A percentile compares a stretch with the other conserved stretches of the same genome.
Conservation (phyloP, 2,888 invertebrate species). For the Eupithecia subumbrata region DNA sequence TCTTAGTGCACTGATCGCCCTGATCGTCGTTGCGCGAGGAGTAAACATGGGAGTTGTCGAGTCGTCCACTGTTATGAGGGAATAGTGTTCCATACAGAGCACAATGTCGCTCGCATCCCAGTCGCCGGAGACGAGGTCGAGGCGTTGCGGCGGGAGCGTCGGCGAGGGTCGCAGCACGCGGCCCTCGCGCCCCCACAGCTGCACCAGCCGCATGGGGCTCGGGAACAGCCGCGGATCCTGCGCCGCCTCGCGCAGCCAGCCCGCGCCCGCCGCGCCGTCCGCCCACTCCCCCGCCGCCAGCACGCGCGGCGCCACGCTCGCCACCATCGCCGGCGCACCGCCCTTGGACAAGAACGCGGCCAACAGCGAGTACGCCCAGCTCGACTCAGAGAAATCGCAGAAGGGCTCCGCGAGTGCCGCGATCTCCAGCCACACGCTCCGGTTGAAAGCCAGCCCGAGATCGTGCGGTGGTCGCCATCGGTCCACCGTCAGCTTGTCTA, state of each 20-base stretch:
- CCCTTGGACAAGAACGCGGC: constrained; percentile 48
- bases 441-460: constrained; percentile 60
- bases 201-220: constrained; percentile 3
- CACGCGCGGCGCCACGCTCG: constrained; percentile 54
- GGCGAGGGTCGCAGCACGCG: not conserved
- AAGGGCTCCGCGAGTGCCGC: constrained; percentile 43
- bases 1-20: not conserved
- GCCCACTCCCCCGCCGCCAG: constrained; percentile 43
- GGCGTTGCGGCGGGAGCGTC: not conserved
- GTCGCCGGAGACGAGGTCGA: not conserved
- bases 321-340: constrained; percentile 51
- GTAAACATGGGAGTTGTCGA: constrained; percentile 4
- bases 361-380: constrained; percentile 63
- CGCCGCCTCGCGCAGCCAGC: constrained; percentile 49
- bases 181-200: not conserved
- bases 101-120: constrained; percentile 56
- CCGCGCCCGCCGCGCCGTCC: constrained; percentile 46
- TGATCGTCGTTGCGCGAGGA: not conserved
- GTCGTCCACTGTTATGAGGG: constrained; percentile 21
- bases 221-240: constrained; percentile 34
- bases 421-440: constrained; percentile 55
- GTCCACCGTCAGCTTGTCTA: constrained; percentile 51
- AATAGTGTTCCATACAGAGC: constrained; percentile 56
- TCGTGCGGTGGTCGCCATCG: constrained; percentile 59
- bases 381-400: constrained; percentile 59